Evolutionary conservation across 2,113 vertebrate genomes (phyloP).

Genomic region (Poicephalus meyeri): DNA sequence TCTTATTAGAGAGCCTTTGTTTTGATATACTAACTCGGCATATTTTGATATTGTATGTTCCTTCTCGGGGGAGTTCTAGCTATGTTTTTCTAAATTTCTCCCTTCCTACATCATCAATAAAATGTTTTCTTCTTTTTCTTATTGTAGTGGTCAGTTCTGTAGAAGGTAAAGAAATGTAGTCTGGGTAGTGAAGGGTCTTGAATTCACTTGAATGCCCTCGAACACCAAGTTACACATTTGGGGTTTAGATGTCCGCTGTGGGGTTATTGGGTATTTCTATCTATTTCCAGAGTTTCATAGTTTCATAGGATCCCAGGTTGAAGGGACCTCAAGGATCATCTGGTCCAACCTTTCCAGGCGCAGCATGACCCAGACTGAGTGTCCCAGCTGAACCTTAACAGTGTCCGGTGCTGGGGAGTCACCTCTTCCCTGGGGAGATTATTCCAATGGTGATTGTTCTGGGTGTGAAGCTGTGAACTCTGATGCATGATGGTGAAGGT

Average conservation of each 20-base stretch:
- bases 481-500: not conserved
- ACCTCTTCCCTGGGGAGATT: not conserved
- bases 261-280: not conserved
- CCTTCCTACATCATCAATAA: slow-evolving; percentile 4
- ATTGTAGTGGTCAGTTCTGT: not conserved
- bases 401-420: not conserved
- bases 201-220: not conserved
- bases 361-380: not conserved
- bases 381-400: not conserved
- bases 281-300: not conserved
- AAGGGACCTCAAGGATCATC: not conserved
- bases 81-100: slow-evolving; percentile 47
- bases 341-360: not conserved
- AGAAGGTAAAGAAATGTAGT: not conserved
- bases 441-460: not conserved
- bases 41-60: slow-evolving; percentile 32
- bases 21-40: slow-evolving; percentile 26
- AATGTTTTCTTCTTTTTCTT: slow-evolving; percentile 24
- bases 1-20: not conserved
- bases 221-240: not conserved
- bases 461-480: not conserved
- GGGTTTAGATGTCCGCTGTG: not conserved
- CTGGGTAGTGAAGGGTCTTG: not conserved
- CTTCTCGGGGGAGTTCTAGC: not conserved
- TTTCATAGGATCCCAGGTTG: not conserved